These are phyloP conservation scores for Chloroclystis v-ata DNA, from an alignment of 2,888 invertebrate genomes.

Conservation along the genomic window DNA sequence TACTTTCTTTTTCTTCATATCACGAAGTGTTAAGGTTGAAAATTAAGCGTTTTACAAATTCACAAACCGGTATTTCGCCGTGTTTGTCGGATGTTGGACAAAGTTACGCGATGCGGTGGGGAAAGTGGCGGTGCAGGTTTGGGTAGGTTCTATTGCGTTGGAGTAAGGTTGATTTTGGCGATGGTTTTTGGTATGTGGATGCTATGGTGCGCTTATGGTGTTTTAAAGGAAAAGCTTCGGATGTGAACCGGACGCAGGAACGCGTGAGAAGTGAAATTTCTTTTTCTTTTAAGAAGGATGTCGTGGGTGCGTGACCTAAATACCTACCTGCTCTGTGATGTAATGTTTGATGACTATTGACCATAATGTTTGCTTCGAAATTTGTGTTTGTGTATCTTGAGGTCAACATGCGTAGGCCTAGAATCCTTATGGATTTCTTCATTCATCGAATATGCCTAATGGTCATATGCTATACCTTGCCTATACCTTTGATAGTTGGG, in stretches of 20 bases:
- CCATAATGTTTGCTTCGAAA: conserved; percentile 13
- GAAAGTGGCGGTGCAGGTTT: conserved; percentile 33
- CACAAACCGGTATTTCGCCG: conserved; percentile 43
- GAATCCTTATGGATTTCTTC: too few species aligned
- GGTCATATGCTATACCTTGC: too few species aligned
- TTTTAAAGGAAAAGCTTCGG: conserved; percentile 66
- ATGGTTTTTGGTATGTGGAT: conserved; percentile 1
- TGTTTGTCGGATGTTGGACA: conserved; percentile 32
- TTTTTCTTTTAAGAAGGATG: conserved; percentile 63
- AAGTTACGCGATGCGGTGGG: conserved; percentile 25
- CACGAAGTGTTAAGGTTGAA: conserved; percentile 32
- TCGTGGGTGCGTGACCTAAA: conserved; percentile 56
- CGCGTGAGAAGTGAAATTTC: conserved; percentile 67
- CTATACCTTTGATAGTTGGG: too few species aligned
- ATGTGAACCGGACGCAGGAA: conserved; percentile 69
- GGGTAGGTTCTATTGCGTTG: conserved; percentile 18
- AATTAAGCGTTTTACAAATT: conserved; percentile 30
- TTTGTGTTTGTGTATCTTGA: conserved; percentile 1
- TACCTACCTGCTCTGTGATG: conserved; percentile 39
- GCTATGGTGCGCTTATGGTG: conserved; percentile 34
- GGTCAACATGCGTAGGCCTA: too few species aligned
- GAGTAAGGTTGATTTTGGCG: conserved; percentile 31
- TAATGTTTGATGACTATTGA: conserved; percentile 20
- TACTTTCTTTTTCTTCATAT: conserved; percentile 33
- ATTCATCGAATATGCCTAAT: too few species aligned